Percentiles rank a stretch among this genome's conserved stretches.
These are phyloP conservation scores for Helostoma temminkii DNA, from an alignment of 2,797 vertebrate species.

Conservation along the genomic window DNA sequence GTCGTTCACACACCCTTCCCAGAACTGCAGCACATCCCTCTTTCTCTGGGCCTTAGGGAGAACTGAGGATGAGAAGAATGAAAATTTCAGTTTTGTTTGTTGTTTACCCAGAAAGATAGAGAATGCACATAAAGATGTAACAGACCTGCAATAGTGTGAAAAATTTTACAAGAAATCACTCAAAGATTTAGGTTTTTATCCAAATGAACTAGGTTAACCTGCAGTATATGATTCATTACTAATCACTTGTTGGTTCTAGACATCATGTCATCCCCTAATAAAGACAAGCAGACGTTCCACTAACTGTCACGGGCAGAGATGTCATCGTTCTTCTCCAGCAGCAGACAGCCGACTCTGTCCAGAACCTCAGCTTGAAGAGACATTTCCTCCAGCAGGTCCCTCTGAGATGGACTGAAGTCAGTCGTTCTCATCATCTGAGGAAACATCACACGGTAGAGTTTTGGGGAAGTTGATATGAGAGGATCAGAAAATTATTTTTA, in stretches of 20 bases:
- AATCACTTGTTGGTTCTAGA: too few species aligned
- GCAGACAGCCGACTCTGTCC: conserved; percentile 72
- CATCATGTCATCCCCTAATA: not conserved
- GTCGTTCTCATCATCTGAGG: conserved; percentile 71
- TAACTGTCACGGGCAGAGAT: conserved; percentile 72
- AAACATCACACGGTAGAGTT: not conserved
- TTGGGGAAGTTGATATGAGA: too few species aligned
- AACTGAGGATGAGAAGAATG: conserved; percentile 75
- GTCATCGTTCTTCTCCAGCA: conserved; percentile 73
- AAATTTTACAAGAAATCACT: too few species aligned
- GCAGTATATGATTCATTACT: not conserved
- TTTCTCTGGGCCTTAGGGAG: conserved; percentile 84
- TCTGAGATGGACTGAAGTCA: conserved; percentile 61
- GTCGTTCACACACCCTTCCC: conserved; percentile 85
- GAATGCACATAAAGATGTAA: too few species aligned
- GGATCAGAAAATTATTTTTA: too few species aligned
- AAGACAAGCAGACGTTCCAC: conserved; percentile 35
- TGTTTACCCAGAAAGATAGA: too few species aligned
- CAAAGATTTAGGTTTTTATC: not conserved
- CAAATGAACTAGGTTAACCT: not conserved
- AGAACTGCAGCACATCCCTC: conserved; percentile 86
- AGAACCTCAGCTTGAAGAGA: conserved; percentile 78
- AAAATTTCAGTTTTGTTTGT: not conserved
- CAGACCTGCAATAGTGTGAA: too few species aligned
- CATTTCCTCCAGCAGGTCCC: conserved; percentile 79